Conservation (phyloP, 2,888 invertebrate species). For the Dicycla oo region DNA sequence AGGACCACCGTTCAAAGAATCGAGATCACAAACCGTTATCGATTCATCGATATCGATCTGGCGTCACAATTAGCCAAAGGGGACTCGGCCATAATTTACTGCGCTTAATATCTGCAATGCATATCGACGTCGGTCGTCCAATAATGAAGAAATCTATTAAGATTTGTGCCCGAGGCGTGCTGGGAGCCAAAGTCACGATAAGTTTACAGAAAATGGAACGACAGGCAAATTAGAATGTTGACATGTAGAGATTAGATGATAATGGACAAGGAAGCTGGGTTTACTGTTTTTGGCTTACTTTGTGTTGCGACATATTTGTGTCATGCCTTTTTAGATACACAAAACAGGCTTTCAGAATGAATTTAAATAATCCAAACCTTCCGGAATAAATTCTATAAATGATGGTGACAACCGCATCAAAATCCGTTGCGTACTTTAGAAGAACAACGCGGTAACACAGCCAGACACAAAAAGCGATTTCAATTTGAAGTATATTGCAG, state of each 20-base stretch:
- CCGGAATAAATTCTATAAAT: too few species aligned
- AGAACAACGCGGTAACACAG: too few species aligned
- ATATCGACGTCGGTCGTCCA: constrained; percentile 64
- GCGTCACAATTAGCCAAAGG: constrained; percentile 67
- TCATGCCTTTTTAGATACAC: background rate
- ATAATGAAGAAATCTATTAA: constrained; percentile 77
- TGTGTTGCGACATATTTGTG: constrained; percentile 19
- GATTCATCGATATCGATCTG: constrained; percentile 55
- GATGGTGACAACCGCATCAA: too few species aligned
- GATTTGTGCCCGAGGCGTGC: constrained; percentile 57
- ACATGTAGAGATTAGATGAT: constrained; percentile 51
- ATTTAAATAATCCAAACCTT: too few species aligned
- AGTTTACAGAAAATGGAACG: constrained; percentile 62
- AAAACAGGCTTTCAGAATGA: too few species aligned
- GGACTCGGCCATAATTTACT: constrained; percentile 64
- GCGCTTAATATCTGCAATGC: constrained; percentile 66
- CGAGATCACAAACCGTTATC: constrained; percentile 61
- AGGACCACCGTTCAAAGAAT: constrained; percentile 43
- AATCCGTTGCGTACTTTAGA: too few species aligned
- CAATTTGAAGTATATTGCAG: too few species aligned
- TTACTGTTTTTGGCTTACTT: constrained; percentile 39
- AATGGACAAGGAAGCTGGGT: constrained; percentile 44
- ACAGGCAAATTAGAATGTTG: constrained; percentile 66
- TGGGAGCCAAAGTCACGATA: constrained; percentile 55
- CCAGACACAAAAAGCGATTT: too few species aligned